phyloP scores from a whole-genome alignment of 2,113 vertebrate genomes.

The Psilopsiagon aymara region DNA sequence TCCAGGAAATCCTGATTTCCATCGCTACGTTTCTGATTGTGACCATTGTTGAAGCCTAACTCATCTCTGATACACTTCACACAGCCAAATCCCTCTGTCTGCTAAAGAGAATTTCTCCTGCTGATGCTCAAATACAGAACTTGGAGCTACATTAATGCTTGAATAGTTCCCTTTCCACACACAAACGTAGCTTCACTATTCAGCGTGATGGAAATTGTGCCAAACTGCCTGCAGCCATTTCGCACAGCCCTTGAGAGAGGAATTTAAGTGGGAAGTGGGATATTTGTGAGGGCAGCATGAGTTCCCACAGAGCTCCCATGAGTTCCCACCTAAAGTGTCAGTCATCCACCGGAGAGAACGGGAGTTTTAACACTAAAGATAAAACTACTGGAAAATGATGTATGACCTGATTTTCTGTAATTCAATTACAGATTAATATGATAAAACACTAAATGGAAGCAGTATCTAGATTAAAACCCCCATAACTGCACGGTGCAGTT shows the following conservation, averaged over 20 bases:
- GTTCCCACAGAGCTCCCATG: background rate
- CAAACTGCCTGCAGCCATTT: background rate
- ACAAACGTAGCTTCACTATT: background rate
- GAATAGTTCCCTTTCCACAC: background rate
- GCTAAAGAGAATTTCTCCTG: background rate
- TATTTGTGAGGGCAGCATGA: background rate
- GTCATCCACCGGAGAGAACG: background rate
- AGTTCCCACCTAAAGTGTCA: background rate
- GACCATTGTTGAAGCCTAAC: background rate
- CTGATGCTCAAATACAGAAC: background rate
- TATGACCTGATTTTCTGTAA: background rate
- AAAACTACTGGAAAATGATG: background rate
- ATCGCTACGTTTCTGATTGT: accelerated
- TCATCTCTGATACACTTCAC: background rate
- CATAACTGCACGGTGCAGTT: background rate
- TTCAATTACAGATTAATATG: background rate
- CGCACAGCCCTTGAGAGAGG: background rate
- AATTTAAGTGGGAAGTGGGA: background rate
- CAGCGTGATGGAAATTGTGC: background rate
- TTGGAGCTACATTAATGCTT: background rate
- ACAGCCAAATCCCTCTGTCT: background rate
- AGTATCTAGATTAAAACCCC: background rate
- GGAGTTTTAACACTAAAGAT: background rate
- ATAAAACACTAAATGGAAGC: background rate
- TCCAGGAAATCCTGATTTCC: background rate